Percentiles rank a stretch among this genome's conserved stretches.
phyloP scores from a whole-genome alignment of 2,113 vertebrate genomes.

The Thermophis baileyi region DNA sequence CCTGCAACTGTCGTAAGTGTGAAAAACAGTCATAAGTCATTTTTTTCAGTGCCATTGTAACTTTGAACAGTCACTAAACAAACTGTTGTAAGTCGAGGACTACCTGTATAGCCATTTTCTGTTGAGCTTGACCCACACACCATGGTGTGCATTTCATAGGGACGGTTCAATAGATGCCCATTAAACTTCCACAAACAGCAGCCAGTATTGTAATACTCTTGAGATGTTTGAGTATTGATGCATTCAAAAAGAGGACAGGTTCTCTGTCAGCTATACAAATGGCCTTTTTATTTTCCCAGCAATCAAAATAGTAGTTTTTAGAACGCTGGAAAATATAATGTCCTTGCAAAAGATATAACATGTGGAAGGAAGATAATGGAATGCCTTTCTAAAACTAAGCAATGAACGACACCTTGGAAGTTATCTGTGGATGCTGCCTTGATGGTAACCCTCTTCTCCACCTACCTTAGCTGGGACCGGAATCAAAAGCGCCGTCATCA shows the following conservation, averaged over 20 bases:
- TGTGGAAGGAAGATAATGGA: neutral
- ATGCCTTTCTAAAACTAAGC: neutral
- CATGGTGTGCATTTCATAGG: neutral
- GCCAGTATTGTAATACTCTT: neutral
- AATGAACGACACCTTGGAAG: neutral
- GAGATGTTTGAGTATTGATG: neutral
- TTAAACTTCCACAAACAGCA: neutral
- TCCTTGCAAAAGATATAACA: neutral
- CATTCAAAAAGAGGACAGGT: neutral
- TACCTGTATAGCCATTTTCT: neutral
- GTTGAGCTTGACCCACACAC: neutral
- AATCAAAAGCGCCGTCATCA: constrained; percentile 76
- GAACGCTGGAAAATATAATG: neutral
- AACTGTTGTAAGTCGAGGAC: neutral
- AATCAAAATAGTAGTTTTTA: neutral
- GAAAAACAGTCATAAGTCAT: neutral
- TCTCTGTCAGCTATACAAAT: neutral
- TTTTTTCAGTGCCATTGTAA: neutral
- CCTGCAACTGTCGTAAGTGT: neutral
- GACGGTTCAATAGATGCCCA: neutral
- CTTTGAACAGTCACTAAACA: neutral
- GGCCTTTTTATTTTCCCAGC: neutral
- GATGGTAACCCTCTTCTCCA: neutral
- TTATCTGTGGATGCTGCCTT: neutral
- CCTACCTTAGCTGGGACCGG: constrained; percentile 72